phyloP scores from a whole-genome alignment of 2,888 invertebrate species.

The Yponomeuta sedellus region DNA sequence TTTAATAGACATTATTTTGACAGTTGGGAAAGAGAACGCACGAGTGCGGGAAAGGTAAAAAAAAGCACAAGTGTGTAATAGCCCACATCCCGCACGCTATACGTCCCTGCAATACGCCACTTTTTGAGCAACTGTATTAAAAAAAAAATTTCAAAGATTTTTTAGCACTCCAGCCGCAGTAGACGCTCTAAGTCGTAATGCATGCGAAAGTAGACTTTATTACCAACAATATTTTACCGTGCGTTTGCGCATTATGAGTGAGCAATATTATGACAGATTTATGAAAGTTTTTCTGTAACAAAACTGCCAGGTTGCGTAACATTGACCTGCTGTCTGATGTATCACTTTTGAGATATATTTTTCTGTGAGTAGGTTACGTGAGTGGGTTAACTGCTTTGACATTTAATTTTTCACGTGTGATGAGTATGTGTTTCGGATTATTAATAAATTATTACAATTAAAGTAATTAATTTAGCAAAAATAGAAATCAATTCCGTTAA shows the following conservation, averaged over 20 bases:
- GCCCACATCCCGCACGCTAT: no score
- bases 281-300: conserved; percentile 1
- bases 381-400: background rate
- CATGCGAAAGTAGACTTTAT: background rate
- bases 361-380: background rate
- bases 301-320: background rate
- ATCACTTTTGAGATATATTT: background rate
- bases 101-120: no score
- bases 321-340: conserved; percentile 2
- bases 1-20: no score
- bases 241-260: background rate
- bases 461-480: no score
- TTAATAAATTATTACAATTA: no score
- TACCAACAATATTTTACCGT: background rate
- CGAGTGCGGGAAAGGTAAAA: no score
- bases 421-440: no score
- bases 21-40: no score
- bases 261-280: background rate
- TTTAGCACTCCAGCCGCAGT: background rate
- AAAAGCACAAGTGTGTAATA: no score
- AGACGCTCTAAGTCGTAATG: background rate
- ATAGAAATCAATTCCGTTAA: no score
- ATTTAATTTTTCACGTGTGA: background rate
- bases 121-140: no score
- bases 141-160: background rate